Evolutionary conservation across 2,888 invertebrate species (phyloP), one percentile per base, ranked within the genome.

Genomic region (Hyposoter didymator): DNA sequence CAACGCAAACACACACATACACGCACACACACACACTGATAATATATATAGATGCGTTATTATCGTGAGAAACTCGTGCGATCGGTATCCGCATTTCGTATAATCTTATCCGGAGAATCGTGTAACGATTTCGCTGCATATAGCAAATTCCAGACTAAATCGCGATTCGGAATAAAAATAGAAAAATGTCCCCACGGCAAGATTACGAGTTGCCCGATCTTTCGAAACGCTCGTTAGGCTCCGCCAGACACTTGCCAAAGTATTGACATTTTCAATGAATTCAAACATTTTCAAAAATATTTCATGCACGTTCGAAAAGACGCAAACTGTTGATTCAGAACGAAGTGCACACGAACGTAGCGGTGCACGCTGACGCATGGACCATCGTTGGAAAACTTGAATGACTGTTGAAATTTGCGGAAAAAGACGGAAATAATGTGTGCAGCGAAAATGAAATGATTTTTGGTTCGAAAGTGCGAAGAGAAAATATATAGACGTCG

Each of bases 1-100:
- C 14, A 47, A 39, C 47, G 76, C 45, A 22, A 17, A 47, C 49
- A 12, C 69, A 12, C 43, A 69, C 69, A 69, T n/a, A n/a, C n/a
- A n/a, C n/a, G 76, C 45, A 22, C 22, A 47, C 49, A 12, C 69
- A 12, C 43, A 69, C 69, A 69, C 35, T 45, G 22, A 35, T 62
- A 72, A 52, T 45, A 62, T 45, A 62, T 47, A 59, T n/a, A 55
- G 14, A 22, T 45, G 52, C 32, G 22, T 67, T 14, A 78, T 69
- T 84, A 43, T 59, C 70, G 79, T 75, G 78, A 72, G 59, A 84
- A 78, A 79, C 55, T 59, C 64, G 74, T 47, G 79, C 84, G 80
- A 84, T 84, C 64, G 75, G 75, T 84, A 84, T 84, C 84, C 74
- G 66, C 75, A 43, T 35, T 17, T 79, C 39, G 49, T 52, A 79